A percentile compares a stretch with the other conserved stretches of the same genome.
These are phyloP conservation scores for Temnothorax unifasciatus DNA, from an alignment of 2,888 invertebrate species.

Conservation along the genomic window DNA sequence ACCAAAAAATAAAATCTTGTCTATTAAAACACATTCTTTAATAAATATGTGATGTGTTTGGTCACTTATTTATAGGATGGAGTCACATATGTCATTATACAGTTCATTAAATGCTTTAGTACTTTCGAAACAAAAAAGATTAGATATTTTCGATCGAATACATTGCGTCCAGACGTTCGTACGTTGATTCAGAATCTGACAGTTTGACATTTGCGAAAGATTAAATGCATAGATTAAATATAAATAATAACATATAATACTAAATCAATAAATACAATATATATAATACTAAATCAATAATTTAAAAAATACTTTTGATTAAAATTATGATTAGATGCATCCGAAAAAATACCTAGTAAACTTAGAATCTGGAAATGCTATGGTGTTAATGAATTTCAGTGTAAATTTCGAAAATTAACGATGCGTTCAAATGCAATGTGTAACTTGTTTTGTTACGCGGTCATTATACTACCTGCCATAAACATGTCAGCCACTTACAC, in stretches of 20 bases:
- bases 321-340: neutral
- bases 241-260: neutral
- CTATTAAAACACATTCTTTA: neutral
- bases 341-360: neutral
- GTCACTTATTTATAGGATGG: conserved; percentile 10
- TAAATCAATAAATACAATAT: neutral
- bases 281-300: neutral
- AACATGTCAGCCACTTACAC: neutral
- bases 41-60: neutral
- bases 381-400: neutral
- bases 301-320: neutral
- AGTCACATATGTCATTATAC: neutral
- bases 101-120: neutral
- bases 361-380: neutral
- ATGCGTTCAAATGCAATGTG: neutral
- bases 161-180: neutral
- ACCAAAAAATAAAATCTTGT: neutral
- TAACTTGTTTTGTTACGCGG: neutral
- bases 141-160: neutral
- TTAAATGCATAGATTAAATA: neutral
- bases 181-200: neutral
- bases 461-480: neutral
- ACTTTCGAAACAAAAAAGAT: neutral
- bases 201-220: conserved; percentile 12
- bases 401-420: conserved; percentile 1